Conservation (phyloP, 2,888 invertebrate species). For the Psylliodes chrysocephalus region DNA sequence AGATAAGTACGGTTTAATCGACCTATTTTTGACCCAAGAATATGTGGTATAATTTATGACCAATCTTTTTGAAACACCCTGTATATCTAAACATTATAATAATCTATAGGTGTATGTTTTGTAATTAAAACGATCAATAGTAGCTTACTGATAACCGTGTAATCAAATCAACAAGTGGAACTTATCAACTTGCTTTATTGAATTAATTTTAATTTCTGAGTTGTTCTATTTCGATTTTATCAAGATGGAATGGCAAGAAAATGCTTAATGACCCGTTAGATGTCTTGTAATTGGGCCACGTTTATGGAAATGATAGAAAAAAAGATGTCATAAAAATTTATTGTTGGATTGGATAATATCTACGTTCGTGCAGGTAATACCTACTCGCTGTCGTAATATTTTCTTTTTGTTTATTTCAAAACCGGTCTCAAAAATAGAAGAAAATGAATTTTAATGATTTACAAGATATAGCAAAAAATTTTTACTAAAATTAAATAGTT, state of each 20-base stretch:
- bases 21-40: no score
- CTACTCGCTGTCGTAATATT: no score
- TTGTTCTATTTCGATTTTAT: conserved; percentile 16
- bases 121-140: conserved; percentile 34
- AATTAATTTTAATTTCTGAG: conserved; percentile 17
- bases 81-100: conserved; percentile 27
- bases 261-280: conserved; percentile 24
- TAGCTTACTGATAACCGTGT: conserved; percentile 30
- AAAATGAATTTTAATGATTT: no score
- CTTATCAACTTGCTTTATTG: conserved; percentile 23
- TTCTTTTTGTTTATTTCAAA: no score
- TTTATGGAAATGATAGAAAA: conserved; percentile 19
- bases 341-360: background rate
- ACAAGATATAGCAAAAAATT: no score
- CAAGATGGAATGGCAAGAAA: conserved; percentile 17
- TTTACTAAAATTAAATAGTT: no score
- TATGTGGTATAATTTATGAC: no score
- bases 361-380: background rate
- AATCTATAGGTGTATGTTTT: conserved; percentile 36
- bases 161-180: conserved; percentile 28
- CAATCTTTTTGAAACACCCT: no score
- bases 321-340: conserved; percentile 9
- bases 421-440: no score
- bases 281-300: conserved; percentile 16
- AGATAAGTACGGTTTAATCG: no score